Conservation (phyloP, 2,113 vertebrate species). For the Seriola quinqueradiata region DNA sequence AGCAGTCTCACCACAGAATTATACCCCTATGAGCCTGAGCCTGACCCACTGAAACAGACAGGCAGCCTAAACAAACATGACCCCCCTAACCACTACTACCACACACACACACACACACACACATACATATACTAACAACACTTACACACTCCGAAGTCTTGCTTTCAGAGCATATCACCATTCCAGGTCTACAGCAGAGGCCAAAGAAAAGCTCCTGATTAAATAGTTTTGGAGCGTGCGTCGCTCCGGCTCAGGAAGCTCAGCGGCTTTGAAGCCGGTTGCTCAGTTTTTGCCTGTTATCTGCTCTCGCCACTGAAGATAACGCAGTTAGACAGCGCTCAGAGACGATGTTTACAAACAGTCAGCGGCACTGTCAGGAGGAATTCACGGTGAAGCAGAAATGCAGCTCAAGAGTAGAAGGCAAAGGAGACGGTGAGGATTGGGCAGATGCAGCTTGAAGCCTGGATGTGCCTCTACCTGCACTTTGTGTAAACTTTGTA, state of each 20-base stretch:
- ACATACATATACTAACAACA: slow-evolving; percentile 6
- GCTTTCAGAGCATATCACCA: slow-evolving; percentile 38
- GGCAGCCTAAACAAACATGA: slow-evolving; percentile 74
- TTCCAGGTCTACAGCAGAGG: slow-evolving; percentile 45
- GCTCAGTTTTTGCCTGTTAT: slow-evolving; percentile 67
- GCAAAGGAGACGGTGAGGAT: slow-evolving; percentile 15
- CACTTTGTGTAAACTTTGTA: slow-evolving; percentile 20
- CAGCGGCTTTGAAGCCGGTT: slow-evolving; percentile 81
- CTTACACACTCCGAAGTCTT: slow-evolving; percentile 10
- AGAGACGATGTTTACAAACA: slow-evolving; percentile 64
- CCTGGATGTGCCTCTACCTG: slow-evolving; percentile 38
- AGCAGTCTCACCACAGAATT: slow-evolving; percentile 63
- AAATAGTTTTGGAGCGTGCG: slow-evolving; percentile 75
- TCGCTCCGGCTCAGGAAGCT: slow-evolving; percentile 58
- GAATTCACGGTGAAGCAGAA: slow-evolving; percentile 9
- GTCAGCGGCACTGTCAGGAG: slow-evolving; percentile 11
- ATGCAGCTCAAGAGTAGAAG: neutral
- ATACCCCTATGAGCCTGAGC: slow-evolving; percentile 47
- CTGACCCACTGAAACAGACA: slow-evolving; percentile 46
- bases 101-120: slow-evolving; percentile 21
- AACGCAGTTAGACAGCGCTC: slow-evolving; percentile 59
- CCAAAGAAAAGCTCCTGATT: slow-evolving; percentile 75
- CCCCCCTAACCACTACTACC: slow-evolving; percentile 49
- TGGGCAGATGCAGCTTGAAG: slow-evolving; percentile 23
- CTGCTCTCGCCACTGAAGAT: slow-evolving; percentile 60